Conservation (phyloP, 2,888 invertebrate species). For the Agriotes lineatus region DNA sequence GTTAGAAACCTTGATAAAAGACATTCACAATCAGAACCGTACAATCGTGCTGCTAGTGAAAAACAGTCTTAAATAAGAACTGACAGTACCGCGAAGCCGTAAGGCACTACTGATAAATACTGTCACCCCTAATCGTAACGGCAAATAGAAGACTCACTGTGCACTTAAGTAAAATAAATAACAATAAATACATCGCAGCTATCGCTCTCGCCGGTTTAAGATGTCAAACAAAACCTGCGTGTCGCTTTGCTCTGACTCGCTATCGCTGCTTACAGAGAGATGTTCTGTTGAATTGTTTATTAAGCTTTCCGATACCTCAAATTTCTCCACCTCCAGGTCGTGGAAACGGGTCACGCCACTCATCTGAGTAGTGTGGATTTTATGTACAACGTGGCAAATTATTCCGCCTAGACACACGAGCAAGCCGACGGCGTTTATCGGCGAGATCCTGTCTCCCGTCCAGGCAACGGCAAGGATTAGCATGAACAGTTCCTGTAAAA, state of each 20-base stretch:
- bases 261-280: constrained; percentile 53
- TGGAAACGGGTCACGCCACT: constrained; percentile 49
- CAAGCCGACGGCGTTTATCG: constrained; percentile 87
- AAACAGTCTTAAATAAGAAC: no score
- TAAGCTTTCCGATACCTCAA: constrained; percentile 60
- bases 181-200: constrained; percentile 6
- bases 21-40: no score
- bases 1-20: no score
- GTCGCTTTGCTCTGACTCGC: constrained; percentile 65
- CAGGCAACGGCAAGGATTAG: constrained; percentile 88
- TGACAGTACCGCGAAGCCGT: no score
- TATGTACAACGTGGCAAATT: constrained; percentile 84
- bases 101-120: no score
- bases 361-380: constrained; percentile 63
- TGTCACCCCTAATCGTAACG: no score
- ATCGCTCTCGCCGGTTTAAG: constrained; percentile 63
- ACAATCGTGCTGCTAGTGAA: no score
- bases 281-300: constrained; percentile 53
- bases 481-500: constrained; percentile 90
- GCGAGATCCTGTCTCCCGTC: constrained; percentile 87
- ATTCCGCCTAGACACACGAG: constrained; percentile 91
- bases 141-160: no score
- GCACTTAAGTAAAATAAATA: no score
- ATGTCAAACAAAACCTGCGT: constrained; percentile 68
- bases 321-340: constrained; percentile 52